These are phyloP conservation scores for Arctocebus calabarensis DNA, from an alignment of 2,797 vertebrate genomes.

Conservation along the genomic window DNA sequence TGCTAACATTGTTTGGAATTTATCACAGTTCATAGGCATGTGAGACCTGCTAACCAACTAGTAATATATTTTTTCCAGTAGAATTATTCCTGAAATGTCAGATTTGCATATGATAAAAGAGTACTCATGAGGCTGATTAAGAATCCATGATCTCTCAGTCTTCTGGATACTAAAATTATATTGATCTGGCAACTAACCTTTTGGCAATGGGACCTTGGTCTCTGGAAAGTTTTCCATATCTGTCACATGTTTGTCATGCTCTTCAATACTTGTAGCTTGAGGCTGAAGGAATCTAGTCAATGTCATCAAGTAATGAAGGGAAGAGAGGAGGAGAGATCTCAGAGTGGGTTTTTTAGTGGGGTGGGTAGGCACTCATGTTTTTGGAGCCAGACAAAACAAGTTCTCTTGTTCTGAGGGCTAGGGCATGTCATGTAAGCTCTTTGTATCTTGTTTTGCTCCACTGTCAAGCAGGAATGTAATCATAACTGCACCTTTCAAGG, in stretches of 20 bases:
- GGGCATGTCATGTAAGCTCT: background rate
- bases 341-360: background rate
- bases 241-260: background rate
- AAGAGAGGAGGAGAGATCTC: background rate
- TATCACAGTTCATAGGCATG: constrained; percentile 33
- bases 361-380: background rate
- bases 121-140: background rate
- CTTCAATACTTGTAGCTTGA: background rate
- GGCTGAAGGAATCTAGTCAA: background rate
- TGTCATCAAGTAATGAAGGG: background rate
- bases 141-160: background rate
- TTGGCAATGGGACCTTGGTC: background rate
- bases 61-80: constrained; percentile 44
- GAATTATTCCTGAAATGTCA: constrained; percentile 45
- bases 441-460: background rate
- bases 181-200: background rate
- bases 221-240: background rate
- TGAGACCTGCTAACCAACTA: background rate
- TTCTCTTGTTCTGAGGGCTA: background rate
- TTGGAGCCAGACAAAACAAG: background rate
- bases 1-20: constrained; percentile 46
- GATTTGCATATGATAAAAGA: constrained; percentile 64
- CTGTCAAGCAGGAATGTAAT: background rate
- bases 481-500: background rate
- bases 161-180: constrained; percentile 44